Base-by-base conservation (phyloP, 2,888 invertebrate genomes). In the Dynastes maya region DNA sequence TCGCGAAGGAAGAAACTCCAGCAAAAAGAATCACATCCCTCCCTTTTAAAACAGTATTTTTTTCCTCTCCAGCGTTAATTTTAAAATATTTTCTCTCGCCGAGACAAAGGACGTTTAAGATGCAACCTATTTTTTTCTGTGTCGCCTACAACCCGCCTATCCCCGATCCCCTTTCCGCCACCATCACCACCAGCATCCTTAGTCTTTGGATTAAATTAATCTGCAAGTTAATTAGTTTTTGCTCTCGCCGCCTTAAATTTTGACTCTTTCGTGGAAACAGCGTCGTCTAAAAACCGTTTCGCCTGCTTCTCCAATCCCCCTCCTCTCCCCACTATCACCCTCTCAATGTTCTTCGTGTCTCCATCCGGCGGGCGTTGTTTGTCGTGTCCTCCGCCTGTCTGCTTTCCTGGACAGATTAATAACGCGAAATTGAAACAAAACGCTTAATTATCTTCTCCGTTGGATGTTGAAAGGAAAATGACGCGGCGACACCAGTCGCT, bases 151-250 rank as follows among this genome's bases (percentile, higher is more conserved):
- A 22, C 70, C n/a, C 70, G 8, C 11, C 71, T 37, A 49, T 37
- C 11, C 45, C 22, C 29, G 13, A 13, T n/a, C 63, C 63, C 8
- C 29, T 61, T 45, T 45, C 11, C 11, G 2, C 37, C 64, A 49
- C 29, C 49, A 16, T 67, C 53, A 11, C 11, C 11, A 45, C 37
- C 64, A 27, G 22, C 49, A 16, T 67, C 53, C 29, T 65, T 67
- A 55, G 29, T 74, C 40, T 55, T 53, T 55, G 32, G 61, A 72
- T 72, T 72, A 72, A 76, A 76, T 76, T 76, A 67, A 76, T 76
- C 76, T 67, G 53, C 67, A 65, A 76, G 76, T 76, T 76, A 76
- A 76, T 76, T 76, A 76, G 53, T 76, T 76, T 76, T 76, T 67
- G 65, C 67, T 37, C 37, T 61, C 72, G 51, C n/a, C 65, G 68